A percentile compares a stretch with the other conserved stretches of the same genome.
phyloP scores from a whole-genome alignment of 30 jellyfish, hydroid and myxozoan species.

The Turritopsis rubra region DNA sequence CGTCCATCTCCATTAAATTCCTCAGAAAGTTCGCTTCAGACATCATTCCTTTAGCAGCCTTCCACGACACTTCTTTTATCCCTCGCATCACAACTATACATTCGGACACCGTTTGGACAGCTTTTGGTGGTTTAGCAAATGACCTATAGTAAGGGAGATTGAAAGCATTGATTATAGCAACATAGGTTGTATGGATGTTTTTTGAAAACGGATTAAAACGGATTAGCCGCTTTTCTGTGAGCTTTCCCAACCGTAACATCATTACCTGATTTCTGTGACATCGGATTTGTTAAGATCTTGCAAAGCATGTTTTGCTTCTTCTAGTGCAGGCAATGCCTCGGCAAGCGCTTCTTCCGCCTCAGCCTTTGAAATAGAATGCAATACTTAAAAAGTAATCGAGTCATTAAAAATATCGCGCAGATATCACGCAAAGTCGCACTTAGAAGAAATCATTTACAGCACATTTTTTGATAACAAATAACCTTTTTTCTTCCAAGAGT shows the following conservation, averaged over 20 bases:
- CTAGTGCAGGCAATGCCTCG: constrained; percentile 94
- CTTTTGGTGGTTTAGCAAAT: constrained; percentile 91
- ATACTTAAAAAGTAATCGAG: not conserved
- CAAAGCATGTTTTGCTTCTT: constrained; percentile 85
- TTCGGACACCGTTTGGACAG: constrained; percentile 90
- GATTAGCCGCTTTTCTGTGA: not conserved
- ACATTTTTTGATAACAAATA: too few relatives aligned
- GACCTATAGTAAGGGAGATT: constrained; percentile 37
- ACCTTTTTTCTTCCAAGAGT: too few relatives aligned
- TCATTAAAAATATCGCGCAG: too few relatives aligned
- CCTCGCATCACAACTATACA: constrained; percentile 88
- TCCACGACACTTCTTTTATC: constrained; percentile 89
- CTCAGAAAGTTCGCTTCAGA: constrained; percentile 73
- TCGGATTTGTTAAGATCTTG: constrained; percentile 90
- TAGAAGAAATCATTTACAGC: too few relatives aligned
- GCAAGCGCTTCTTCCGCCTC: constrained; percentile 95
- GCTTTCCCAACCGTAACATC: not conserved
- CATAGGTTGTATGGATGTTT: not conserved
- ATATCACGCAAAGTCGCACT: too few relatives aligned
- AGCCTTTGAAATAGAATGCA: constrained; percentile 43
- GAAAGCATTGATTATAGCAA: not conserved
- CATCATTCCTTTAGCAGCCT: constrained; percentile 95
- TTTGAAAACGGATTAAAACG: not conserved
- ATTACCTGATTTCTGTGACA: constrained; percentile 91
- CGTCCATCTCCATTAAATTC: constrained; percentile 82